Percentiles rank a stretch among this genome's conserved stretches.
phyloP scores from a whole-genome alignment of 2,888 invertebrate species.

The Eupithecia subumbrata region DNA sequence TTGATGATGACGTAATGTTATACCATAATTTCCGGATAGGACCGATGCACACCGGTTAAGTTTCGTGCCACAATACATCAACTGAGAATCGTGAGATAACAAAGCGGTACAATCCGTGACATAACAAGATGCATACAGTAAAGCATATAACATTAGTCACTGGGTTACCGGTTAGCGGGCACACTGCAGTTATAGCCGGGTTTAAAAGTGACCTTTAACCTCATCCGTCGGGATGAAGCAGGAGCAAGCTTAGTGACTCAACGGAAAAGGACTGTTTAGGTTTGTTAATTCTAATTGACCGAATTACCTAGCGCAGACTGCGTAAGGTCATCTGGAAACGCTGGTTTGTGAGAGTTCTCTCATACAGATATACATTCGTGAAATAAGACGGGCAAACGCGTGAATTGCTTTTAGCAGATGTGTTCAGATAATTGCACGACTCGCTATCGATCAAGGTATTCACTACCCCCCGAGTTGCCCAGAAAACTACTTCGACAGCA shows the following conservation, averaged over 20 bases:
- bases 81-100: slow-evolving; percentile 29
- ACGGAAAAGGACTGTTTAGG: slow-evolving; percentile 73
- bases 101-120: slow-evolving; percentile 39
- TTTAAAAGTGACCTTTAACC: slow-evolving; percentile 64
- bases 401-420: background rate
- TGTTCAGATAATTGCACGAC: background rate
- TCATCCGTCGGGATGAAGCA: slow-evolving; percentile 57
- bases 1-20: background rate
- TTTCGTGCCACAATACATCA: slow-evolving; percentile 19
- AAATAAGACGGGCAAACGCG: background rate
- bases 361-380: background rate
- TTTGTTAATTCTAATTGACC: slow-evolving; percentile 64
- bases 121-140: slow-evolving; percentile 41
- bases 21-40: slow-evolving; percentile 7
- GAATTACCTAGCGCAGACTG: slow-evolving; percentile 56
- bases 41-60: slow-evolving; percentile 6
- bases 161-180: slow-evolving; percentile 56
- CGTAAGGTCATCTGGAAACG: slow-evolving; percentile 45
- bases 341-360: background rate
- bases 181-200: slow-evolving; percentile 68
- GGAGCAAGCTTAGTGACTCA: slow-evolving; percentile 60
- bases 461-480: background rate
- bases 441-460: background rate
- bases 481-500: background rate
- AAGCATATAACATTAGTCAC: slow-evolving; percentile 55